phyloP scores from a whole-genome alignment of 2,888 invertebrate genomes.

The Nebria salina region DNA sequence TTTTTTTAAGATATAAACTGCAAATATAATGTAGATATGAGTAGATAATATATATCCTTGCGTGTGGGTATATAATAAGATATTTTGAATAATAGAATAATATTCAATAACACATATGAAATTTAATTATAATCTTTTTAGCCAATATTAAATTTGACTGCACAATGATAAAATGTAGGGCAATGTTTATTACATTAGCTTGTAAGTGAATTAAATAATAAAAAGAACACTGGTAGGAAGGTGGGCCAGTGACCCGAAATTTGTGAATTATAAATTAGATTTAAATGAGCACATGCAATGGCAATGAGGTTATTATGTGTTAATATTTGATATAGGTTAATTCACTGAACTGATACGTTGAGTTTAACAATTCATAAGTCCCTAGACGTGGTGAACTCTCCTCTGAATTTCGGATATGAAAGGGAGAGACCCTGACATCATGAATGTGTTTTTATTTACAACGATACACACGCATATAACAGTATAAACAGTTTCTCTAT shows the following conservation, averaged over 20 bases:
- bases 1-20: too few species aligned
- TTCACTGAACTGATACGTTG: constrained; percentile 48
- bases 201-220: neutral
- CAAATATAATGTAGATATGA: too few species aligned
- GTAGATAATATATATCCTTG: too few species aligned
- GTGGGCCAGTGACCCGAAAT: constrained; percentile 39
- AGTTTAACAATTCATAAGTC: constrained; percentile 49
- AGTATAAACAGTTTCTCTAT: too few species aligned
- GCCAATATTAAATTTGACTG: neutral
- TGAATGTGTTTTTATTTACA: neutral
- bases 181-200: neutral
- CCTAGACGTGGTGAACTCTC: constrained; percentile 25
- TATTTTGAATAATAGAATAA: neutral
- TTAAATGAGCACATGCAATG: constrained; percentile 50
- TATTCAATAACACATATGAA: neutral
- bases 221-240: neutral
- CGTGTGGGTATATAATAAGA: too few species aligned
- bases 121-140: neutral
- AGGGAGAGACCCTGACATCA: neutral
- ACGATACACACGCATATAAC: too few species aligned
- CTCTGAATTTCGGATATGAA: neutral
- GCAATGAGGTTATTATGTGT: constrained; percentile 51
- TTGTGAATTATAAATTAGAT: constrained; percentile 49
- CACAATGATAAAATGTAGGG: neutral
- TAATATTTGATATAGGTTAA: constrained; percentile 52